Conservation (phyloP, 2,113 vertebrate genomes). For the Pterocles orientalis region DNA sequence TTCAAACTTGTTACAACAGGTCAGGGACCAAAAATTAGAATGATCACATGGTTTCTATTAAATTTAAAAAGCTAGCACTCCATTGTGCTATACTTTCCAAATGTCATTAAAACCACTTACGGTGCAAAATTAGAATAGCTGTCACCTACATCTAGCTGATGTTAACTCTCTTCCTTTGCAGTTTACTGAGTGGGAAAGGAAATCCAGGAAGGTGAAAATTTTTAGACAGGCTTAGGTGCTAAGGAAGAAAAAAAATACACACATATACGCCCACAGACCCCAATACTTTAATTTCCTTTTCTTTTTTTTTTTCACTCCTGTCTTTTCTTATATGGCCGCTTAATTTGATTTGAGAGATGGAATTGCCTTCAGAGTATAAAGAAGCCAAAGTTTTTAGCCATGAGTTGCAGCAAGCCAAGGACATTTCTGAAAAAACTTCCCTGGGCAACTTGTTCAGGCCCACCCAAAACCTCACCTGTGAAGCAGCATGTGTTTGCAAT, state of each 20-base stretch:
- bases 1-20: slow-evolving; percentile 1
- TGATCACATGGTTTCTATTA: neutral
- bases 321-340: neutral
- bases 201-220: neutral
- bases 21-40: neutral
- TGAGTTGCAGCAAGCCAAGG: neutral
- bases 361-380: neutral
- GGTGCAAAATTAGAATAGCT: neutral
- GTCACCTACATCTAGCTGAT: neutral
- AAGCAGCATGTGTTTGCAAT: neutral
- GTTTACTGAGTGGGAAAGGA: slow-evolving; percentile 12
- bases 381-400: neutral
- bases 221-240: neutral
- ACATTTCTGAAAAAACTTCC: neutral
- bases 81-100: neutral
- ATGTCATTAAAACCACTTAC: neutral
- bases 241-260: neutral
- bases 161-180: neutral
- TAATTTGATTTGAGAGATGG: neutral
- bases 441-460: neutral
- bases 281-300: neutral
- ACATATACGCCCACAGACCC: neutral
- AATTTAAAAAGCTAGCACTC: neutral
- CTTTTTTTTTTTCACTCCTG: neutral
- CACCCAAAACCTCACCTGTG: neutral